A percentile compares a stretch with the other conserved stretches of the same genome.
Conservation (phyloP, 2,797 vertebrate species). For the Epinephelus awoara region DNA sequence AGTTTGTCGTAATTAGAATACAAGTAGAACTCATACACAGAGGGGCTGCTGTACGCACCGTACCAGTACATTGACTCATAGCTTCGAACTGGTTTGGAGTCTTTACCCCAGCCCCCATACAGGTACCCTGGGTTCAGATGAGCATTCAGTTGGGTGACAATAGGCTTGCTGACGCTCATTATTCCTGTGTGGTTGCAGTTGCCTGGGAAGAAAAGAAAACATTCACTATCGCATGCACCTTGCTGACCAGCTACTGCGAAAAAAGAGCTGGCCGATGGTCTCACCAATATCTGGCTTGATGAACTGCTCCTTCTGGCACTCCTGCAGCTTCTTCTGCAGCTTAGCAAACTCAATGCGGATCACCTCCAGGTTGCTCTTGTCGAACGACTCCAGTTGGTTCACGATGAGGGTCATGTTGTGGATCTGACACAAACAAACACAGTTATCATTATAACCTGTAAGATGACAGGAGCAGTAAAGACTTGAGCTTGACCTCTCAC, state of each 20-base stretch:
- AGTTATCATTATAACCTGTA: conserved; percentile 16
- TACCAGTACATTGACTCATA: conserved; percentile 65
- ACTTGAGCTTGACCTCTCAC: conserved; percentile 64
- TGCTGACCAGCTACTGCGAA: neutral
- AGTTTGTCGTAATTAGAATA: conserved; percentile 62
- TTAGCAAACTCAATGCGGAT: conserved; percentile 75
- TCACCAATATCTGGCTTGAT: conserved; percentile 67
- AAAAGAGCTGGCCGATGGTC: neutral
- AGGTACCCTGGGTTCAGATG: conserved; percentile 36
- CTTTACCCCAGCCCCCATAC: conserved; percentile 64
- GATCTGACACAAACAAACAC: conserved; percentile 81
- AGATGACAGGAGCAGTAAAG: neutral
- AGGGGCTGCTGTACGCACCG: conserved; percentile 25
- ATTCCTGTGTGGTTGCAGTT: conserved; percentile 75
- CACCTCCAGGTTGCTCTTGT: conserved; percentile 74
- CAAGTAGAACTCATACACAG: conserved; percentile 43
- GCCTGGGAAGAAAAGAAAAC: conserved; percentile 43
- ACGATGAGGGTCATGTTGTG: conserved; percentile 82
- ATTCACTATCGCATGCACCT: neutral
- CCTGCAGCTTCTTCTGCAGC: conserved; percentile 77
- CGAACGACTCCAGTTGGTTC: conserved; percentile 73
- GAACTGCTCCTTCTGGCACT: conserved; percentile 65
- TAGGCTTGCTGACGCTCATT: conserved; percentile 60
- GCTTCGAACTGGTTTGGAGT: conserved; percentile 60
- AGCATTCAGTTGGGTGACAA: conserved; percentile 55